Conservation (phyloP, 2,888 invertebrate species). For the Dascillus cervinus region DNA sequence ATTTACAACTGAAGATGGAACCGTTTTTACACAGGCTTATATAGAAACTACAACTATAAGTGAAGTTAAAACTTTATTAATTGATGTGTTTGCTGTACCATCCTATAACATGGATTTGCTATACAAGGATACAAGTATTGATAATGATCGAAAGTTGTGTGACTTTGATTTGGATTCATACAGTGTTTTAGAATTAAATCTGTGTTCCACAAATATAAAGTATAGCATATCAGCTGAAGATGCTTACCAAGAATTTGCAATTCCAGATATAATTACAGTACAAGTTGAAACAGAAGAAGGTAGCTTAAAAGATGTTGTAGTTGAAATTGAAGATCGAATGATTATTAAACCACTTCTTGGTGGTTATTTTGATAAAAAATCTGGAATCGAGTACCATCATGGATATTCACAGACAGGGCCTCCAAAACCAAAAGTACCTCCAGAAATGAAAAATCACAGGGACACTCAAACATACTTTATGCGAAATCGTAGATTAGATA, state of each 20-base stretch:
- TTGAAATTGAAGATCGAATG: slow-evolving; percentile 51
- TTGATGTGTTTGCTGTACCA: slow-evolving; percentile 50
- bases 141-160: slow-evolving; percentile 24
- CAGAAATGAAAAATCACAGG: slow-evolving; percentile 48
- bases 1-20: slow-evolving; percentile 29
- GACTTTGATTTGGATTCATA: slow-evolving; percentile 27
- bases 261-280: slow-evolving; percentile 52
- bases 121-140: slow-evolving; percentile 40
- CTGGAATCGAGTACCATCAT: slow-evolving; percentile 68
- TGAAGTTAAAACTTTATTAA: slow-evolving; percentile 54
- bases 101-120: slow-evolving; percentile 45
- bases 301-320: slow-evolving; percentile 44
- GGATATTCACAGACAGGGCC: slow-evolving; percentile 77
- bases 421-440: slow-evolving; percentile 45
- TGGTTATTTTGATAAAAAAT: slow-evolving; percentile 67
- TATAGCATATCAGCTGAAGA: slow-evolving; percentile 30
- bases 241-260: slow-evolving; percentile 29
- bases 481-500: slow-evolving; percentile 49
- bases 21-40: slow-evolving; percentile 48
- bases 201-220: slow-evolving; percentile 24
- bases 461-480: slow-evolving; percentile 58
- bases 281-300: slow-evolving; percentile 42
- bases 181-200: slow-evolving; percentile 25
- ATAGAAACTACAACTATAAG: slow-evolving; percentile 47
- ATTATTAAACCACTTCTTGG: slow-evolving; percentile 72